These are phyloP conservation scores for Rhagoletis zephyria DNA, from an alignment of 1,140 invertebrate species.

Conservation along the genomic window DNA sequence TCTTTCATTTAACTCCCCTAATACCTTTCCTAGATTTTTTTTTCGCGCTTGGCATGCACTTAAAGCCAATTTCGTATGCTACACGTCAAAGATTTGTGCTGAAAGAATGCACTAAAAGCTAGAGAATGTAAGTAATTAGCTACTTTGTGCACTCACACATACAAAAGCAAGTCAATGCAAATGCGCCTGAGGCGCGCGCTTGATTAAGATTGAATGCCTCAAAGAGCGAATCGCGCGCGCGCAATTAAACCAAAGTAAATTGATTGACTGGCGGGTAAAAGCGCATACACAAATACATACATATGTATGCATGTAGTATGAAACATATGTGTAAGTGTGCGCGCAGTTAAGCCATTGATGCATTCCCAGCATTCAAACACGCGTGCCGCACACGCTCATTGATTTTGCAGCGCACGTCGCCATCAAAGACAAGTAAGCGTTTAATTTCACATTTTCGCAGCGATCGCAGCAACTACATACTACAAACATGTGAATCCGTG, in stretches of 20 bases:
- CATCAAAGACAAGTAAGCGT: conserved; percentile 35
- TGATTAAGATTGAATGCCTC: conserved; percentile 34
- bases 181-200: conserved; percentile 1
- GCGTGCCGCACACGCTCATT: not conserved
- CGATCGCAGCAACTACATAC: not conserved
- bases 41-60: not conserved
- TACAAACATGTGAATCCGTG: too few species aligned
- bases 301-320: not conserved
- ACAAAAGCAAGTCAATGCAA: not conserved
- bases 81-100: not conserved
- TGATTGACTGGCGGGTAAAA: conserved; percentile 27
- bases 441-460: conserved; percentile 46
- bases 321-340: not conserved
- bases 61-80: not conserved
- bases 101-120: not conserved
- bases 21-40: not conserved
- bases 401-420: conserved; percentile 35
- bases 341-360: conserved; percentile 1
- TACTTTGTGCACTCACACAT: not conserved
- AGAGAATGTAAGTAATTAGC: not conserved
- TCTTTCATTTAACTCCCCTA: not conserved
- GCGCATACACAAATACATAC: not conserved
- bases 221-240: not conserved
- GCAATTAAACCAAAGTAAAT: conserved; percentile 14
- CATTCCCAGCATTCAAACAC: not conserved